phyloP scores from a whole-genome alignment of 2,113 vertebrate species.

The Gavialis gangeticus region DNA sequence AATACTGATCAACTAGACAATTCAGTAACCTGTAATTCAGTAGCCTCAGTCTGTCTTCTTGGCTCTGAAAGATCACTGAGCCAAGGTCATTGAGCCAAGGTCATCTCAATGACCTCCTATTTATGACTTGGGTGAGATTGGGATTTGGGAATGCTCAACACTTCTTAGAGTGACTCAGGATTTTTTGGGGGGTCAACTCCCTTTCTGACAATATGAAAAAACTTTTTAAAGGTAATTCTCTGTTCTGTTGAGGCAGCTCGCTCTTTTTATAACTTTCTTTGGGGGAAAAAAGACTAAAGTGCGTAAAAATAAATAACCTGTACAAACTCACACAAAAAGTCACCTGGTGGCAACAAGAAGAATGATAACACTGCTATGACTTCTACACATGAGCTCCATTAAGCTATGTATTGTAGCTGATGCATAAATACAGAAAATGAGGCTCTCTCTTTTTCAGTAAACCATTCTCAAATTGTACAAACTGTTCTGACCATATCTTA shows the following conservation, averaged over 20 bases:
- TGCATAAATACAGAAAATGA: fast-evolving
- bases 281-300: too few species aligned
- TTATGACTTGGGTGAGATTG: fast-evolving
- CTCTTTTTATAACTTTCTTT: too few species aligned
- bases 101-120: fast-evolving
- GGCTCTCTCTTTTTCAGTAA: background rate
- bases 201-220: too few species aligned
- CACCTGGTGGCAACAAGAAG: too few species aligned
- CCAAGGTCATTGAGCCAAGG: background rate
- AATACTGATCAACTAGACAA: background rate
- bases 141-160: background rate
- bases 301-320: too few species aligned
- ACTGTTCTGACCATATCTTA: background rate
- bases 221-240: too few species aligned
- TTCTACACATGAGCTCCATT: background rate
- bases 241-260: too few species aligned
- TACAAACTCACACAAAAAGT: too few species aligned
- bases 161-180: fast-evolving
- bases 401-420: background rate
- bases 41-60: background rate
- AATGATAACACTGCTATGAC: background rate
- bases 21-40: background rate
- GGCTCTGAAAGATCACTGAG: too few species aligned
- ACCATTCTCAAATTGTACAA: background rate
- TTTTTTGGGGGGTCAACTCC: background rate